Evolutionary conservation across 2,888 invertebrate genomes (phyloP).

Genomic region (Peribatodes rhomboidaria): DNA sequence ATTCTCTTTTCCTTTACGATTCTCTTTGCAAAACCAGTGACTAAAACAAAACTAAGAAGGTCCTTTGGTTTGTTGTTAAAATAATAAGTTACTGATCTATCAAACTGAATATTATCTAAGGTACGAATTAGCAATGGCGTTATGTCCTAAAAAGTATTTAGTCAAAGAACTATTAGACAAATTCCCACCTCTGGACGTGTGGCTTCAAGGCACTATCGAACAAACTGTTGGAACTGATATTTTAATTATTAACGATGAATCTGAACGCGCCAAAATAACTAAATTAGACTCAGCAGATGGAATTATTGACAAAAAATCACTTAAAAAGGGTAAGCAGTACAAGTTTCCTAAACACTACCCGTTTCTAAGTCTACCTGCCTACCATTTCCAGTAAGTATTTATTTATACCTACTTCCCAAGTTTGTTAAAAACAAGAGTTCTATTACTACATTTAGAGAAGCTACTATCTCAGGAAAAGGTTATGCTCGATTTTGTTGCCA

Average conservation of each 20-base stretch:
- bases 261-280: conserved; percentile 75
- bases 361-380: no score
- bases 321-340: conserved; percentile 66
- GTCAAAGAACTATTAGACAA: conserved; percentile 70
- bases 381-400: no score
- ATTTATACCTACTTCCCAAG: no score
- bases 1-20: no score
- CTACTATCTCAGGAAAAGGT: no score
- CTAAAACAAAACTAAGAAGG: background rate
- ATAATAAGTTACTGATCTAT: no score
- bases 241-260: conserved; percentile 75
- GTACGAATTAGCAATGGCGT: conserved; percentile 54
- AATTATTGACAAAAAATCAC: conserved; percentile 68
- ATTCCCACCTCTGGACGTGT: conserved; percentile 71
- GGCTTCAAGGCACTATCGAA: conserved; percentile 82
- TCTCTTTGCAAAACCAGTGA: no score
- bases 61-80: background rate
- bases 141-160: conserved; percentile 71
- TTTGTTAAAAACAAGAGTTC: no score
- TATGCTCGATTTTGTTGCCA: no score
- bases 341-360: background rate
- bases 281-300: conserved; percentile 78
- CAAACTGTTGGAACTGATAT: conserved; percentile 77
- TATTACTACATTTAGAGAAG: no score
- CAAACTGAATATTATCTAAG: no score